phyloP scores from a whole-genome alignment of 2,888 invertebrate genomes.

The Hypena proboscidalis region DNA sequence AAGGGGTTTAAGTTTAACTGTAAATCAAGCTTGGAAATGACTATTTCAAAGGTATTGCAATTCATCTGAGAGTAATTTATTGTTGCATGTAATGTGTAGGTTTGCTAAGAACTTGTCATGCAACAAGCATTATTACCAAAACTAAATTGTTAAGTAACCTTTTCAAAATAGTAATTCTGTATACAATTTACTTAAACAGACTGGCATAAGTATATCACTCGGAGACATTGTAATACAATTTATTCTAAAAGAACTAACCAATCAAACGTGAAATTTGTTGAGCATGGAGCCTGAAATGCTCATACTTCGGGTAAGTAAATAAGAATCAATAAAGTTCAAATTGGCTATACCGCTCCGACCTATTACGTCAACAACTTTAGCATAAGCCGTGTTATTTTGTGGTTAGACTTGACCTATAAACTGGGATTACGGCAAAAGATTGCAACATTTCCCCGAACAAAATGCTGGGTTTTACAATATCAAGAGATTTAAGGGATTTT shows the following conservation, averaged over 20 bases:
- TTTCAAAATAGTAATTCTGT: no score
- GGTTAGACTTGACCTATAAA: constrained; percentile 37
- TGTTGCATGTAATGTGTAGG: no score
- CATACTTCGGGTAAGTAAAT: neutral
- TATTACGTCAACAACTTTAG: constrained; percentile 26
- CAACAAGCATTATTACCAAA: no score
- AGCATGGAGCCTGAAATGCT: neutral
- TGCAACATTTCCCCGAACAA: constrained; percentile 28
- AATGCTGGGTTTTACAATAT: constrained; percentile 33
- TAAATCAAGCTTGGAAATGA: constrained; percentile 36
- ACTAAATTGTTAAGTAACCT: no score
- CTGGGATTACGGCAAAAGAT: constrained; percentile 33
- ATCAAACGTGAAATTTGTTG: no score
- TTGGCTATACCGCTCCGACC: constrained; percentile 11
- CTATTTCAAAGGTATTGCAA: neutral
- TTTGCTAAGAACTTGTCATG: no score
- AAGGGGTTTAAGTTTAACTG: constrained; percentile 24
- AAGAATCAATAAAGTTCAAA: constrained; percentile 29
- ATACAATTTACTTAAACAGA: no score
- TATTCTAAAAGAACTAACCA: no score
- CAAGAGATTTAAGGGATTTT: constrained; percentile 36
- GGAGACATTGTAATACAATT: no score
- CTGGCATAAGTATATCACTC: no score
- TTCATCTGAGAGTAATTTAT: no score
- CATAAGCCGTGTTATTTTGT: constrained; percentile 31